These are phyloP conservation scores for Pseudobourletiella spinata DNA, from an alignment of 1,140 invertebrate species.

Conservation along the genomic window DNA sequence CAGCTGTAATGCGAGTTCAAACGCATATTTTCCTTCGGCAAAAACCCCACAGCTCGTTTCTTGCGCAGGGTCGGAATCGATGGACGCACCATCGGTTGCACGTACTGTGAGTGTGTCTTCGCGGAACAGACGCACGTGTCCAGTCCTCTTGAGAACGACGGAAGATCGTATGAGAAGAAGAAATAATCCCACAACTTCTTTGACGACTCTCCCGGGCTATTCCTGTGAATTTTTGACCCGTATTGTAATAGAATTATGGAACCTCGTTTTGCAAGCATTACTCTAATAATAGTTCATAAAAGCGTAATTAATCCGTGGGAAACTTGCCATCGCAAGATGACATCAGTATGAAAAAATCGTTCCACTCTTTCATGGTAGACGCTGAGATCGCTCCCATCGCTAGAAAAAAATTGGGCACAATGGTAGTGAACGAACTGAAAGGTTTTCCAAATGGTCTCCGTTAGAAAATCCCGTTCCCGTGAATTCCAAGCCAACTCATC, in stretches of 20 bases:
- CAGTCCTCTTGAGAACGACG: neutral
- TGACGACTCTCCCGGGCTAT: neutral
- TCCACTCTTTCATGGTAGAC: neutral
- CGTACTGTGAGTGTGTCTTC: neutral
- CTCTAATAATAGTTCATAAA: neutral
- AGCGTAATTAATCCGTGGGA: neutral
- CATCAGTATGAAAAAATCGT: neutral
- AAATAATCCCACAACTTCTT: neutral
- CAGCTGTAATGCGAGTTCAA: no score
- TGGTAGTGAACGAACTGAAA: neutral
- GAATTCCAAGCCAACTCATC: neutral
- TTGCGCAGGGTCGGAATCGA: neutral
- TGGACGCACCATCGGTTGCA: neutral
- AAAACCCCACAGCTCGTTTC: neutral
- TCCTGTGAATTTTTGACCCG: neutral
- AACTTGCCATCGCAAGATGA: neutral
- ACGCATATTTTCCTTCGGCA: neutral
- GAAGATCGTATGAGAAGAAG: neutral
- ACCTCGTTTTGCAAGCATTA: neutral
- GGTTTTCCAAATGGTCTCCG: slow-evolving; percentile 4
- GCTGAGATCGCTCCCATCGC: neutral
- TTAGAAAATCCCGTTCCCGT: neutral
- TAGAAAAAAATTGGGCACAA: neutral
- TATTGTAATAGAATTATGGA: neutral
- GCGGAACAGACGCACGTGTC: neutral